Percentiles rank a stretch among this genome's conserved stretches.
phyloP scores from a whole-genome alignment of 2,888 invertebrate genomes.

The Hecatera dysodea region DNA sequence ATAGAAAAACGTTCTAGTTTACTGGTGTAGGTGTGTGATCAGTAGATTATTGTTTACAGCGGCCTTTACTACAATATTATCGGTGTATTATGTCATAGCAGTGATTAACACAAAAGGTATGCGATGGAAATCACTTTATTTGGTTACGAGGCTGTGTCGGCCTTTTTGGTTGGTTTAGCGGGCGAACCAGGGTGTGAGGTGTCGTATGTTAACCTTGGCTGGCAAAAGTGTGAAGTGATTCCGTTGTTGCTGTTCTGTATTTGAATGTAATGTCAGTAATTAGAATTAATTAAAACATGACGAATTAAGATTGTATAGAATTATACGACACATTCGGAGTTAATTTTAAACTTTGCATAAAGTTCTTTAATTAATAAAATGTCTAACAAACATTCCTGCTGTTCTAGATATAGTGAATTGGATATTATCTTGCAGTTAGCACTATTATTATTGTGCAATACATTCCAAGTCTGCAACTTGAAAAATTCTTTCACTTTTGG shows the following conservation, averaged over 20 bases:
- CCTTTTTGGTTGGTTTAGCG: constrained; percentile 43
- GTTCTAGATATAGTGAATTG: not conserved
- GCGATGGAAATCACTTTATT: constrained; percentile 76
- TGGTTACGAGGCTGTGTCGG: constrained; percentile 62
- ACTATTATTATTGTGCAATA: not conserved
- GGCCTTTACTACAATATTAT: constrained; percentile 72
- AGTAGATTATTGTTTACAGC: constrained; percentile 78
- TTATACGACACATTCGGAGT: not conserved
- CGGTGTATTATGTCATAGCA: constrained; percentile 83
- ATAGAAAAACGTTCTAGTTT: constrained; percentile 76
- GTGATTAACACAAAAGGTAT: constrained; percentile 59
- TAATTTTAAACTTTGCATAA: not conserved
- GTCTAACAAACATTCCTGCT: not conserved
- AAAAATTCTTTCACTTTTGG: too few species aligned
- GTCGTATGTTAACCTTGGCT: constrained; percentile 65
- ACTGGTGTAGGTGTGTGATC: constrained; percentile 80
- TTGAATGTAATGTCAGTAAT: constrained; percentile 46
- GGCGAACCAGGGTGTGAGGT: constrained; percentile 38
- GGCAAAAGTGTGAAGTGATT: constrained; percentile 60
- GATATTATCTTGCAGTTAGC: not conserved
- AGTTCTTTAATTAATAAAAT: not conserved
- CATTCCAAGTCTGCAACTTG: not conserved
- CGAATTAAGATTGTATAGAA: constrained; percentile 13
- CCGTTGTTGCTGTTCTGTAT: constrained; percentile 51
- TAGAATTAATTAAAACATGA: constrained; percentile 46